phyloP scores from a whole-genome alignment of 2,113 vertebrate genomes.

The Mesocricetus auratus region DNA sequence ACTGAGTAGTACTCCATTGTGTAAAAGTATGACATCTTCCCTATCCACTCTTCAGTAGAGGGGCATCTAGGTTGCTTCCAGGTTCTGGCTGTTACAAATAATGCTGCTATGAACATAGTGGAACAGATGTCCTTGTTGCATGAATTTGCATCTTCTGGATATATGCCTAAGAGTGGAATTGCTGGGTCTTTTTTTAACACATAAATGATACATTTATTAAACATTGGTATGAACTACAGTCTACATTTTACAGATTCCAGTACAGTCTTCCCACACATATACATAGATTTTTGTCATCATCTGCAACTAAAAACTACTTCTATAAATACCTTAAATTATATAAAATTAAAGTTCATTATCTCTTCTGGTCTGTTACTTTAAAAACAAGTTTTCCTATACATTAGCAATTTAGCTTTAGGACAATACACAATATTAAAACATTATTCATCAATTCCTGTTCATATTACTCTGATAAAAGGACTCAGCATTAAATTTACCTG shows the following conservation, averaged over 20 bases:
- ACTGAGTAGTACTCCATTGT: too few relatives aligned
- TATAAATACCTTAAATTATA: background rate
- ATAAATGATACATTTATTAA: background rate
- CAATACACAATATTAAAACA: background rate
- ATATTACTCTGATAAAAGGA: background rate
- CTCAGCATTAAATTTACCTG: background rate
- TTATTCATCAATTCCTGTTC: background rate
- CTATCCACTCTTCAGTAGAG: too few relatives aligned
- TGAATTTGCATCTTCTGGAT: too few relatives aligned
- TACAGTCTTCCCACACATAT: background rate
- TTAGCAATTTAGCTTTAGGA: slow-evolving; percentile 27
- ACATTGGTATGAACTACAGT: background rate
- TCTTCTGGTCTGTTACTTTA: background rate
- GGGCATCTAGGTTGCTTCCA: too few relatives aligned
- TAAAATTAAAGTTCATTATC: slow-evolving; percentile 27
- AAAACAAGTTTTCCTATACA: slow-evolving; percentile 11
- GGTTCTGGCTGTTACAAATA: too few relatives aligned
- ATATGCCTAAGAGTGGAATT: too few relatives aligned
- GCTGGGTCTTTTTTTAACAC: too few relatives aligned
- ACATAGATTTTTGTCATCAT: too few relatives aligned
- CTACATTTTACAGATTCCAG: background rate
- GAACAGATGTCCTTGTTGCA: too few relatives aligned
- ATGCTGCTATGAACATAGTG: too few relatives aligned
- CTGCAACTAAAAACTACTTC: slow-evolving; percentile 31
- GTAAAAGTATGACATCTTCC: too few relatives aligned